Base-by-base conservation (phyloP, 2,797 vertebrate species). In the Bradypus variegatus region DNA sequence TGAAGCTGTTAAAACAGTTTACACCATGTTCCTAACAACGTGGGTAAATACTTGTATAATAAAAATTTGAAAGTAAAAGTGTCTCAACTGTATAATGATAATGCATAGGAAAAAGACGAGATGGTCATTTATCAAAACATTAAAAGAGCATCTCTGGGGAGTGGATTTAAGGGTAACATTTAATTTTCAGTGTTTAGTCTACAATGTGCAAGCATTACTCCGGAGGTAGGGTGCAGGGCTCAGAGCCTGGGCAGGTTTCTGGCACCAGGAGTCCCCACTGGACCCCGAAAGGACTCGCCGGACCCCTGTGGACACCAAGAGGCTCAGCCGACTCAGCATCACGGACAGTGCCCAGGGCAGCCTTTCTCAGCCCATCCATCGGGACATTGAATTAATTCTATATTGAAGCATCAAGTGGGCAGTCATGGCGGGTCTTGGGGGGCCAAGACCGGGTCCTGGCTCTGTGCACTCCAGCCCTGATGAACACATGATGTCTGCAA, bases 281-380 rank as follows among this genome's bases (percentile, higher is more conserved):
- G 15, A 19, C 41, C 3, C 1, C 0, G 18, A 11, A 25, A 13
- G 36, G 23, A 65, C 38, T 11, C 38, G 14, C 31, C 4, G 27
- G 31, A 64, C 70, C n/a, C 50, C 31, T 5, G 1, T 9, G 11
- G 41, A 10, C 41, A 27, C 18, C n/a, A 55, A 4, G 69, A 23
- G 85, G 36, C 21, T 0, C 3, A 33, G 53, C 12, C 1, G 4
- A 14, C 16, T 29, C 92, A 94, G 94, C 64, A 91, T 86, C 83
- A 9, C 1, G 70, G 95, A 96, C 70, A 94, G 94, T 5, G 0
- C 45, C 31, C 19, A 3, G 18, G 14, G 8, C 5, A 0, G 8
- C 38, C 5, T 1, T 16, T 1, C 19, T 19, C 53, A 11, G 8
- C 4, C 1, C 3, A 6, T 0, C 5, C 6, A 31, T 19, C 1